Evolutionary conservation across 2,888 invertebrate species (phyloP).

Genomic region (Mythimna lalbum): DNA sequence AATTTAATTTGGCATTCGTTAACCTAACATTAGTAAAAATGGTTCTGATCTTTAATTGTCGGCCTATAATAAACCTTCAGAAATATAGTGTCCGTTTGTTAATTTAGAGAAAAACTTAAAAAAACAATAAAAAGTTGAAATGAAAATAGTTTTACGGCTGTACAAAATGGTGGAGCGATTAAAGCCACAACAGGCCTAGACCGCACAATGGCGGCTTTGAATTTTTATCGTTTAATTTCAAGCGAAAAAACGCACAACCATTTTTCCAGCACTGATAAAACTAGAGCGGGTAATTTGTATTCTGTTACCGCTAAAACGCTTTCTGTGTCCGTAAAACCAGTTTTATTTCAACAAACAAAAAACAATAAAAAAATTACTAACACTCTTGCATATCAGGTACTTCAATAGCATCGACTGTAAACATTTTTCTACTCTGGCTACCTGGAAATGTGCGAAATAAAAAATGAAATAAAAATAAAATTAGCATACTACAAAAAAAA

Average conservation of each 20-base stretch:
- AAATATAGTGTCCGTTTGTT: not conserved
- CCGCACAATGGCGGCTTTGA: slow-evolving; percentile 1
- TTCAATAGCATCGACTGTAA: slow-evolving; percentile 85
- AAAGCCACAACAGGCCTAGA: slow-evolving; percentile 1
- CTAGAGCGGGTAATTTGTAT: not conserved
- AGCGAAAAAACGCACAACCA: not conserved
- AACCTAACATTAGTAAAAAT: not conserved
- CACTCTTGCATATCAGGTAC: slow-evolving; percentile 88
- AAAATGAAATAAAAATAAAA: slow-evolving; percentile 68
- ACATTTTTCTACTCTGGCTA: slow-evolving; percentile 80
- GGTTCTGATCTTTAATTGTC: not conserved
- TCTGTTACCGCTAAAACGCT: not conserved
- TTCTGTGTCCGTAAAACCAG: slow-evolving; percentile 18
- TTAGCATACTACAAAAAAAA: slow-evolving; percentile 64
- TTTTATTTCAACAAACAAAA: slow-evolving; percentile 44
- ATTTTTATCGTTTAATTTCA: slow-evolving; percentile 28
- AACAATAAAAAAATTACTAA: slow-evolving; percentile 79
- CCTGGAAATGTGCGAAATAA: slow-evolving; percentile 81
- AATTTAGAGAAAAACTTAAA: not conserved
- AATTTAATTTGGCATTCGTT: slow-evolving; percentile 27
- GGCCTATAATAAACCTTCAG: not conserved
- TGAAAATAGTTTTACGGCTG: slow-evolving; percentile 21
- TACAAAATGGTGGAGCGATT: not conserved
- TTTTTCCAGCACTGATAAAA: slow-evolving; percentile 2
- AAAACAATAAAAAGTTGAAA: slow-evolving; percentile 21